These are phyloP conservation scores for Cassiopea xamachana DNA, from an alignment of 30 jellyfish, hydroid and myxozoan species.

Conservation along the genomic window DNA sequence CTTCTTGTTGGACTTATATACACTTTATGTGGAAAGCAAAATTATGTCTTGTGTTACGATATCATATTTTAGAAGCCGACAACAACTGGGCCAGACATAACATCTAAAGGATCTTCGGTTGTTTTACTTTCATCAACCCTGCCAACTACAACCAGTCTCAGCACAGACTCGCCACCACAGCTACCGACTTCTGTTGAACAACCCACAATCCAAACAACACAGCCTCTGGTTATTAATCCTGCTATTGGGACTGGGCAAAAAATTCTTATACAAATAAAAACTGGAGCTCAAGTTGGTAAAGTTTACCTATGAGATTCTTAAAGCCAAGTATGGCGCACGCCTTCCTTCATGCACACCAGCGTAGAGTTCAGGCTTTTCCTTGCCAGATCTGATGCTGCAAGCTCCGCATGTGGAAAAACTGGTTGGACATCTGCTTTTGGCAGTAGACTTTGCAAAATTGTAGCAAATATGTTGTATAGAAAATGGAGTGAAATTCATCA, in stretches of 20 bases:
- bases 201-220: slow-evolving; percentile 15
- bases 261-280: slow-evolving; percentile 33
- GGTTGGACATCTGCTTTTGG: too few relatives aligned
- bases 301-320: not conserved
- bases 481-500: too few relatives aligned
- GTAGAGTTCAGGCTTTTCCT: too few relatives aligned
- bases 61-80: not conserved
- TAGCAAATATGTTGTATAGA: too few relatives aligned
- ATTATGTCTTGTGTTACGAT: not conserved
- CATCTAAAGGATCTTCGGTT: not conserved
- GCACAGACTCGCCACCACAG: not conserved
- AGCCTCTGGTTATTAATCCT: slow-evolving; percentile 26
- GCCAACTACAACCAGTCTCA: not conserved
- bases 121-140: not conserved
- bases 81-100: slow-evolving; percentile 14
- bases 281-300: slow-evolving; percentile 35
- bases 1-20: too few relatives aligned
- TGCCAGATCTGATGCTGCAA: too few relatives aligned
- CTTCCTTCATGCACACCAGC: too few relatives aligned
- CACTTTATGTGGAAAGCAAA: not conserved
- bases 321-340: too few relatives aligned
- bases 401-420: too few relatives aligned
- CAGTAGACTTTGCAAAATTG: too few relatives aligned
- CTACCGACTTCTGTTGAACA: slow-evolving; percentile 1
- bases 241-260: slow-evolving; percentile 42